Conservation (phyloP, 2,888 invertebrate species). For the Megastigmus dorsalis region DNA sequence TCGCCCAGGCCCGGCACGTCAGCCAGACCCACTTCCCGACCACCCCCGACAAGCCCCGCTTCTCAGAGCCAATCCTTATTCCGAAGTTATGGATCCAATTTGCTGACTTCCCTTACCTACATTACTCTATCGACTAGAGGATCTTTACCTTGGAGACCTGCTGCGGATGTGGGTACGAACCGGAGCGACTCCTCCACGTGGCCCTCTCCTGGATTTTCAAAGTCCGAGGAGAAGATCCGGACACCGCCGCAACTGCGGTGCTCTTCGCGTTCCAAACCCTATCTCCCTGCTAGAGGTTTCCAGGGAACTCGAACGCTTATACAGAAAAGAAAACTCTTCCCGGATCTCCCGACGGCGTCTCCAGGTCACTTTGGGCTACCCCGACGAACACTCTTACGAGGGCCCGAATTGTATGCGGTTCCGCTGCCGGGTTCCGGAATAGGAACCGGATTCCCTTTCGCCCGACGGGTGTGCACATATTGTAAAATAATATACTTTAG, state of each 20-base stretch:
- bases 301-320: conserved; percentile 76
- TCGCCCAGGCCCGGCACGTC: conserved; percentile 61
- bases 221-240: conserved; percentile 74
- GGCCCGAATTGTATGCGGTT: conserved; percentile 75
- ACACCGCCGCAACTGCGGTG: conserved; percentile 75
- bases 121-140: conserved; percentile 82
- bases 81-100: conserved; percentile 81
- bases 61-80: conserved; percentile 85
- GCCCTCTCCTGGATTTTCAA: conserved; percentile 75
- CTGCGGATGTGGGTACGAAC: conserved; percentile 60
- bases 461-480: conserved; percentile 72
- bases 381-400: conserved; percentile 75
- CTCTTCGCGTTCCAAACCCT: conserved; percentile 76
- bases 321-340: conserved; percentile 76
- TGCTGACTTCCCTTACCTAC: conserved; percentile 83
- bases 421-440: conserved; percentile 79
- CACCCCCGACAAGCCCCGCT: conserved; percentile 79
- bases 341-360: conserved; percentile 77
- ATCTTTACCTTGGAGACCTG: conserved; percentile 84
- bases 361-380: conserved; percentile 77
- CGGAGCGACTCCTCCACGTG: conserved; percentile 72
- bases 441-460: conserved; percentile 78
- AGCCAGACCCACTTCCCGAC: conserved; percentile 73
- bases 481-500: conserved; percentile 7
- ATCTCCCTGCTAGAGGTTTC: conserved; percentile 77